Base-by-base conservation (phyloP, 2,888 invertebrate genomes). In the Drosophila imparisetae region DNA sequence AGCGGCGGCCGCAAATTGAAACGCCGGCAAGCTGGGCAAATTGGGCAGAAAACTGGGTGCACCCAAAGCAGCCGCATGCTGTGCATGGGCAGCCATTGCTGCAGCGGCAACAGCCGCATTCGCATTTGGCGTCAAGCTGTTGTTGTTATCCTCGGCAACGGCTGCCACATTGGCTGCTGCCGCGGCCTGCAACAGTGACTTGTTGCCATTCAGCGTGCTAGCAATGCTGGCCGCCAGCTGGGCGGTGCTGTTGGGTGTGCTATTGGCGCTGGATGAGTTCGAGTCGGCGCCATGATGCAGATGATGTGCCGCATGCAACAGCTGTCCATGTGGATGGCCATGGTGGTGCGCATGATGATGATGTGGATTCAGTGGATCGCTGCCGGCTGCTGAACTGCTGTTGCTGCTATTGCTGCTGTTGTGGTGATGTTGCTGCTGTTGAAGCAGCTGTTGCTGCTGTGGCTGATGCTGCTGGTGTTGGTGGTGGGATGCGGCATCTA, bases 11-110 rank as follows among this genome's bases (percentile, higher is more conserved):
- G 85, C 86, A 54, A 88, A 88, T 75, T 96, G 95, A 93, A 96
- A 97, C 70, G 83, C 93, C 93, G 86, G 92, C 94, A 91, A 77
- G 93, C 93, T 67, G 62, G 93, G 94, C 93, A 93, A 93, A 78
- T 91, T 92, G 40, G 86, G 80, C 66, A 84, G 45, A 65, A 89
- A 76, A 49, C 75, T 74, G 72, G 88, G 84, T n/a, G 78, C 91
- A 67, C 83, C 83, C 78, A 89, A 36, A 4, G 75, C 86, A 8
- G 84, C 88, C 18, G 92, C 94, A 90, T 82, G 94, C 93, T 93
- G 75, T 34, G 83, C 82, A 81, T 78, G 88, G 53, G 79, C 91
- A 29, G 88, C 88, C 90, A 88, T 88, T 1, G 90, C 86, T 1
- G 86, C 86, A 10, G 86, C 86, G 6, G 84, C 84, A 0, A 81